Percentiles rank a stretch among this genome's conserved stretches.
phyloP scores from a whole-genome alignment of 2,113 vertebrate species.

The Hymenochirus boettgeri region DNA sequence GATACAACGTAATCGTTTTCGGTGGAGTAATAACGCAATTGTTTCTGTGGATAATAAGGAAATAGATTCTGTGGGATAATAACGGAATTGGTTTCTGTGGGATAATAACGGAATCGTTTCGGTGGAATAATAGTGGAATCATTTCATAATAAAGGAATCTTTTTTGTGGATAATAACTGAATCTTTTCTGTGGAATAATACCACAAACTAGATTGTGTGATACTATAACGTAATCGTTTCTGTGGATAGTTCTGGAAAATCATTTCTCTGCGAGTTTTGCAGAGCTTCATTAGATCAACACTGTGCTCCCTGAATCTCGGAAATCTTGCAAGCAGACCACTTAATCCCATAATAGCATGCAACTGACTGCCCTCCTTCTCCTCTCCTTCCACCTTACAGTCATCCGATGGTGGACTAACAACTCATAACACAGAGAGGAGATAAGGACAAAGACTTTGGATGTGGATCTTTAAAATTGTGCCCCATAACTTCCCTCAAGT shows the following conservation, averaged over 20 bases:
- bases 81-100: no score
- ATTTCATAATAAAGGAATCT: no score
- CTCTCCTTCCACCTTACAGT: constrained; percentile 59
- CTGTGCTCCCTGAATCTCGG: constrained; percentile 65
- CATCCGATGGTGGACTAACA: constrained; percentile 53
- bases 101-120: no score
- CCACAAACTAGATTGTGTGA: no score
- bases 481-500: no score
- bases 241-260: no score
- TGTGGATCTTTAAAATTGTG: no score
- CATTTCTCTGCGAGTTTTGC: no score
- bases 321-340: constrained; percentile 63
- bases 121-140: constrained; percentile 47
- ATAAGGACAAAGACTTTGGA: no score
- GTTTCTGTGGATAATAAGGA: background rate
- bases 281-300: constrained; percentile 72
- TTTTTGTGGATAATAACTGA: constrained; percentile 66
- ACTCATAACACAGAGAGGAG: constrained; percentile 39
- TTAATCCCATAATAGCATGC: constrained; percentile 66
- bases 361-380: constrained; percentile 53
- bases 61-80: constrained; percentile 51
- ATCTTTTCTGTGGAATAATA: constrained; percentile 68
- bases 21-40: no score
- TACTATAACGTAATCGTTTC: no score
- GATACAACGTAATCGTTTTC: no score